phyloP scores from a whole-genome alignment of 2,797 vertebrate genomes.

The Merluccius polli region DNA sequence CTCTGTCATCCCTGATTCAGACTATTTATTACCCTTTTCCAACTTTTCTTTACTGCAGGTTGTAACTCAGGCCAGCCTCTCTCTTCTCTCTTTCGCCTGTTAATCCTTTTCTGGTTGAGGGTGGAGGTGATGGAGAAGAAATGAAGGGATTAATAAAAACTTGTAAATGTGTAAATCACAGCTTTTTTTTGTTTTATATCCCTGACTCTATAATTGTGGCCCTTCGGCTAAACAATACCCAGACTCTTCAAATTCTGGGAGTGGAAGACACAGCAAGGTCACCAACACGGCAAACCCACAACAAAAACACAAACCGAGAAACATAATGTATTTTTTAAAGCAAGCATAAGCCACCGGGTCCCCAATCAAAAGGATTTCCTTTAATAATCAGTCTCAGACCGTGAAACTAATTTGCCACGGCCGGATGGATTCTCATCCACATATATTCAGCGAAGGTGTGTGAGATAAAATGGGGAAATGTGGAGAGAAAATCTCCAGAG shows the following conservation, averaged over 20 bases:
- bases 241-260: too few relatives aligned
- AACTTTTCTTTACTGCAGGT: slow-evolving; percentile 66
- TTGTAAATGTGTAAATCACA: slow-evolving; percentile 66
- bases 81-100: slow-evolving; percentile 57
- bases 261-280: background rate
- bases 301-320: background rate
- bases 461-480: too few relatives aligned
- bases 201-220: background rate
- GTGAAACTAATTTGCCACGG: too few relatives aligned
- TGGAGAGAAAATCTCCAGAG: too few relatives aligned
- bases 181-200: slow-evolving; percentile 29
- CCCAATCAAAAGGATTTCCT: slow-evolving; percentile 26
- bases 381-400: slow-evolving; percentile 25
- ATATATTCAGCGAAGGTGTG: slow-evolving; percentile 11
- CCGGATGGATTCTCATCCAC: background rate
- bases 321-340: background rate
- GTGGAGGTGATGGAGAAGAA: slow-evolving; percentile 29
- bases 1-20: slow-evolving; percentile 53
- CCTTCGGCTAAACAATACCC: background rate
- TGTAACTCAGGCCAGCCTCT: slow-evolving; percentile 62
- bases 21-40: slow-evolving; percentile 65
- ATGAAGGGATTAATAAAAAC: slow-evolving; percentile 57
- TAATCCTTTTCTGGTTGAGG: slow-evolving; percentile 69
- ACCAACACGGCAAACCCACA: background rate
- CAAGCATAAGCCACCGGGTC: background rate